A percentile compares a stretch with the other conserved stretches of the same genome.
These are phyloP conservation scores for Serinus canaria DNA, from an alignment of 2,113 vertebrate genomes.

Conservation along the genomic window DNA sequence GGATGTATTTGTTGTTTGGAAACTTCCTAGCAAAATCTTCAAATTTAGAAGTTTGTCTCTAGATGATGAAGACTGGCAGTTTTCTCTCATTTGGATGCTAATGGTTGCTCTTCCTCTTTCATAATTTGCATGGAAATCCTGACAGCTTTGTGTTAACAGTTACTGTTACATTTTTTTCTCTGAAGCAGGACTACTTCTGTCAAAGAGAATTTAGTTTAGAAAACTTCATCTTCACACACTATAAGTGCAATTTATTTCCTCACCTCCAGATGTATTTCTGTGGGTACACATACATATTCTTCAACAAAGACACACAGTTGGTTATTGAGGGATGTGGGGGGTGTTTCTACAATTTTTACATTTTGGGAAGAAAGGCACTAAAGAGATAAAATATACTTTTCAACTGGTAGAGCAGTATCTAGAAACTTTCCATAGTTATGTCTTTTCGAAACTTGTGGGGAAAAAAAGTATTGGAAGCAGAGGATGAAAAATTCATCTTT, in stretches of 20 bases:
- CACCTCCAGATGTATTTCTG: not conserved
- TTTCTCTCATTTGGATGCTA: not conserved
- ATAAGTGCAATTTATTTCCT: not conserved
- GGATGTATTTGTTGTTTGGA: not conserved
- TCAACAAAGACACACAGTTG: not conserved
- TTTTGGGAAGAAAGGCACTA: not conserved
- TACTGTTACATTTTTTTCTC: not conserved
- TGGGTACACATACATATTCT: not conserved
- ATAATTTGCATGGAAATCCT: conserved; percentile 11
- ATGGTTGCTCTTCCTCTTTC: not conserved
- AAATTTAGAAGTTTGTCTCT: not conserved
- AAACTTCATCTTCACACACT: not conserved
- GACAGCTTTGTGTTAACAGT: not conserved
- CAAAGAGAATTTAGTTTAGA: conserved; percentile 18
- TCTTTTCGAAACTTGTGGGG: not conserved
- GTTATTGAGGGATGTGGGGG: not conserved
- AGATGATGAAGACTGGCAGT: conserved; percentile 18
- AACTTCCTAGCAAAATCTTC: conserved; percentile 12
- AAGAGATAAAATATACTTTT: not conserved
- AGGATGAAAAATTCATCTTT: not conserved
- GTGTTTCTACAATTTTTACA: not conserved
- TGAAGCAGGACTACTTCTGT: not conserved
- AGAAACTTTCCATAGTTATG: not conserved
- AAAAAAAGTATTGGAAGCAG: not conserved
- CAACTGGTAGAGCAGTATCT: not conserved